A percentile compares a stretch with the other conserved stretches of the same genome.
Evolutionary conservation across 2,888 invertebrate genomes (phyloP).

Genomic region (Axea sp.): DNA sequence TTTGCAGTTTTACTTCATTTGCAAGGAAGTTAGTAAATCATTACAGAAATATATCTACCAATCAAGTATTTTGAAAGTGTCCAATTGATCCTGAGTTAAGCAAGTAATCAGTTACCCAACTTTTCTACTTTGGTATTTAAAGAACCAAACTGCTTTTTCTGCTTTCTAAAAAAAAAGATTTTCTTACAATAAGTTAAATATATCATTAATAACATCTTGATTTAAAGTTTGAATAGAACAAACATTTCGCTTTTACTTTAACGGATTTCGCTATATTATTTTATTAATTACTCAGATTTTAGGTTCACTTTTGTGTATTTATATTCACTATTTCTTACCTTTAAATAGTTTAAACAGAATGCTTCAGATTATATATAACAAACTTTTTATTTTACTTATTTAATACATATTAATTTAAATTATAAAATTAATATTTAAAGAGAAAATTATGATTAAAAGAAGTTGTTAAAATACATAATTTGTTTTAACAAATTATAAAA

Average conservation of each 20-base stretch:
- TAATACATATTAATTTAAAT: too few relatives aligned
- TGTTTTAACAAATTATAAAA: too few relatives aligned
- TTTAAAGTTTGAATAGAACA: not conserved
- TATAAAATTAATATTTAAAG: too few relatives aligned
- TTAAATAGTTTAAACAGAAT: too few relatives aligned
- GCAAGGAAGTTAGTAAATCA: constrained; percentile 46
- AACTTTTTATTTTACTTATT: too few relatives aligned
- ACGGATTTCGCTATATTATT: too few relatives aligned
- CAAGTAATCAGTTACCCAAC: constrained; percentile 50
- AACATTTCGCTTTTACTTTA: not conserved
- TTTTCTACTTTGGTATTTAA: constrained; percentile 44
- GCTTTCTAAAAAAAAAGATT: constrained; percentile 2
- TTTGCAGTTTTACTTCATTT: constrained; percentile 48
- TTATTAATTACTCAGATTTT: too few relatives aligned
- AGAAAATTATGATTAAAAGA: too few relatives aligned
- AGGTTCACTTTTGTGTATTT: too few relatives aligned
- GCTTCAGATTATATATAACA: too few relatives aligned
- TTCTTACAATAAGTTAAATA: constrained; percentile 4
- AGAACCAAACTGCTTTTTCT: constrained; percentile 33
- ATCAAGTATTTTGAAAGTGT: constrained; percentile 49
- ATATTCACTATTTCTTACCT: too few relatives aligned
- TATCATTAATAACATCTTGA: constrained; percentile 12
- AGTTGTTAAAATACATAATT: too few relatives aligned
- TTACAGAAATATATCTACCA: constrained; percentile 47
- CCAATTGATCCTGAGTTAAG: constrained; percentile 42